These are phyloP conservation scores for Scaptomyza tumidula DNA, from an alignment of 2,888 invertebrate species.

Conservation along the genomic window DNA sequence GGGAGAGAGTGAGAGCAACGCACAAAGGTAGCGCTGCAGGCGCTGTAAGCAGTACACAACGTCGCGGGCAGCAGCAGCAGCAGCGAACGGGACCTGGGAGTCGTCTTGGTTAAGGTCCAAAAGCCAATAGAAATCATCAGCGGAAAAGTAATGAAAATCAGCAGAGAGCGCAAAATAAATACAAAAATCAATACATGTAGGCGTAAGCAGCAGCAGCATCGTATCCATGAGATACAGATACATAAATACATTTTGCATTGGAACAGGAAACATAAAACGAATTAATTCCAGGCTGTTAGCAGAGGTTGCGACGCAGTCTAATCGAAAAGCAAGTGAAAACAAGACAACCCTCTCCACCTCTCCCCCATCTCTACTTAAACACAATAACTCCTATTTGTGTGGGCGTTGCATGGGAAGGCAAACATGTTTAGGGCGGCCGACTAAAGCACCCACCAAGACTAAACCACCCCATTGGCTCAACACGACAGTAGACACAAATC, in stretches of 20 bases:
- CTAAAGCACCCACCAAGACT: slow-evolving; percentile 27
- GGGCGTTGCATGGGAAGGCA: slow-evolving; percentile 58
- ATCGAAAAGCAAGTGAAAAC: slow-evolving; percentile 79
- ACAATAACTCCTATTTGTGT: slow-evolving; percentile 54
- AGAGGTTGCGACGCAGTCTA: slow-evolving; percentile 56
- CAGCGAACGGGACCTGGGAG: slow-evolving; percentile 3
- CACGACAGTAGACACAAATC: slow-evolving; percentile 73
- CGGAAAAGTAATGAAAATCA: slow-evolving; percentile 70
- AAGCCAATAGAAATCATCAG: slow-evolving; percentile 68
- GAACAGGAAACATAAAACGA: slow-evolving; percentile 77
- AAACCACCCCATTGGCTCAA: slow-evolving; percentile 18
- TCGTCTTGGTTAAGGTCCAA: slow-evolving; percentile 30
- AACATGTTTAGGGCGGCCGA: slow-evolving; percentile 73
- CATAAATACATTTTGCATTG: slow-evolving; percentile 44
- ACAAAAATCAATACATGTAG: slow-evolving; percentile 78
- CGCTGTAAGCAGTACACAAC: slow-evolving; percentile 30
- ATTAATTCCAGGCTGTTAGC: slow-evolving; percentile 73
- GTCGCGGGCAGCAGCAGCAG: slow-evolving; percentile 20
- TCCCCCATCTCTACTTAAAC: not conserved
- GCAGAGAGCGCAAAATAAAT: slow-evolving; percentile 71
- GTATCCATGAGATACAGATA: slow-evolving; percentile 59
- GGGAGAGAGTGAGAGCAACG: slow-evolving; percentile 11
- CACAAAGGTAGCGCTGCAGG: slow-evolving; percentile 57
- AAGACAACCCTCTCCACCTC: slow-evolving; percentile 17
- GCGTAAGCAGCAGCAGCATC: slow-evolving; percentile 62